Conservation (phyloP, 2,113 vertebrate species). For the Crotalus horridus region DNA sequence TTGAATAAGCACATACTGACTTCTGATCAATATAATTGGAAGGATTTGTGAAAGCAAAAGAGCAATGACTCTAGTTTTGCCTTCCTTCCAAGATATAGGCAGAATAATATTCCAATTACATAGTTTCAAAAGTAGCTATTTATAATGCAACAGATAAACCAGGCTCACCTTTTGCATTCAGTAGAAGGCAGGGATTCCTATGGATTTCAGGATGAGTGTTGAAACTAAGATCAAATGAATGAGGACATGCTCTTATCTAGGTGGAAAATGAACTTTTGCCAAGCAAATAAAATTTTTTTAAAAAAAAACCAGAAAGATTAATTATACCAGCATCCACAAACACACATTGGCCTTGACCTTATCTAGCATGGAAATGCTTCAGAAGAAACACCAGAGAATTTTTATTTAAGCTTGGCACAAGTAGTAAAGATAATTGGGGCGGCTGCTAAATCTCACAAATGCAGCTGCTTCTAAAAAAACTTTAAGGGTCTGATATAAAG, state of each 20-base stretch:
- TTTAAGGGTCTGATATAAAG: slow-evolving; percentile 45
- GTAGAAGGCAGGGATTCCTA: slow-evolving; percentile 50
- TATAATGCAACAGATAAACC: slow-evolving; percentile 56
- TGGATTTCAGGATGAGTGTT: slow-evolving; percentile 38
- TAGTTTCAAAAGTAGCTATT: slow-evolving; percentile 57
- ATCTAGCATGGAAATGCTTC: slow-evolving; percentile 52
- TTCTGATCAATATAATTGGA: background rate
- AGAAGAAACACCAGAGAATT: slow-evolving; percentile 50
- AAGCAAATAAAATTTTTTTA: slow-evolving; percentile 33
- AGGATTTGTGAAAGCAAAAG: background rate
- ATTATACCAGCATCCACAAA: slow-evolving; percentile 47
- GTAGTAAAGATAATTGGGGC: slow-evolving; percentile 34
- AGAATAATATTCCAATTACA: slow-evolving; percentile 39
- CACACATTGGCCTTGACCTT: slow-evolving; percentile 43
- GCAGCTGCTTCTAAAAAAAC: slow-evolving; percentile 45
- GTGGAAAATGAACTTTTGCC: slow-evolving; percentile 41
- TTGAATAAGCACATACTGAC: background rate
- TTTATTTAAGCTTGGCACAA: slow-evolving; percentile 60
- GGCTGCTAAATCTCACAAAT: slow-evolving; percentile 51
- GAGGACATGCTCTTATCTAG: slow-evolving; percentile 41
- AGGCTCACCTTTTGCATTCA: slow-evolving; percentile 51
- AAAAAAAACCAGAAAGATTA: slow-evolving; percentile 8
- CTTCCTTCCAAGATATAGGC: slow-evolving; percentile 11
- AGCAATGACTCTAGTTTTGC: slow-evolving; percentile 9
- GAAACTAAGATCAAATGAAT: slow-evolving; percentile 41